Percentiles rank a stretch among this genome's conserved stretches.
Evolutionary conservation across 2,113 vertebrate species (phyloP).

Genomic region (Spea bombifrons): DNA sequence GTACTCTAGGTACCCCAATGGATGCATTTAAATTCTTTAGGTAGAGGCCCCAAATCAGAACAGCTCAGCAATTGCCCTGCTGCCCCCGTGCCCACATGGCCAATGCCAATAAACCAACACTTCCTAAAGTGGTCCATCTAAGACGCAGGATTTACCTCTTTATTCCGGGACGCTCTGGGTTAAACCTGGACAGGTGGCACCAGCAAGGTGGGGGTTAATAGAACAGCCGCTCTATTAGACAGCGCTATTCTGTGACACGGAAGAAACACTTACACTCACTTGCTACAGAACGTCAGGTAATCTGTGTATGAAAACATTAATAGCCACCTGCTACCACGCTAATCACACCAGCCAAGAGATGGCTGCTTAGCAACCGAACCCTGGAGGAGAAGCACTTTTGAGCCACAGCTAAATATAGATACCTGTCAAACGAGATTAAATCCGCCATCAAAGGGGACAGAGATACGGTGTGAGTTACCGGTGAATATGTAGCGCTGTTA

Average conservation of each 20-base stretch:
- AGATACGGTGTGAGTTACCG: conserved; percentile 27
- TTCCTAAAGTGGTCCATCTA: no score
- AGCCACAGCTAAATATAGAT: conserved; percentile 60
- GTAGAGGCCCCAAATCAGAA: no score
- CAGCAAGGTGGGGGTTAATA: background rate
- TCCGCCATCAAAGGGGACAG: conserved; percentile 7
- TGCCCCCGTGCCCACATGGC: no score
- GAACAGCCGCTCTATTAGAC: background rate
- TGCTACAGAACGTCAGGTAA: background rate
- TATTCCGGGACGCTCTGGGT: no score
- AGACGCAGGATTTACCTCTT: no score
- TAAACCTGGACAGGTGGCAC: no score
- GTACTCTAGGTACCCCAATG: no score
- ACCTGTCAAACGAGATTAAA: conserved; percentile 19
- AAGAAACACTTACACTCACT: accelerated
- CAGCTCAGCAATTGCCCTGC: no score
- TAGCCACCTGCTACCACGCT: conserved; percentile 5
- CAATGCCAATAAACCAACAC: no score
- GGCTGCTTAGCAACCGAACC: conserved; percentile 61
- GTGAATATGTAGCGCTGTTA: background rate
- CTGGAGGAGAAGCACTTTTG: conserved; percentile 23
- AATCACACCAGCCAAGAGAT: background rate
- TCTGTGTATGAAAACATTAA: background rate
- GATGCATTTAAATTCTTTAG: no score
- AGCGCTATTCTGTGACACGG: background rate